phyloP scores from a whole-genome alignment of 2,888 invertebrate genomes.

The Antheraea assamensis region DNA sequence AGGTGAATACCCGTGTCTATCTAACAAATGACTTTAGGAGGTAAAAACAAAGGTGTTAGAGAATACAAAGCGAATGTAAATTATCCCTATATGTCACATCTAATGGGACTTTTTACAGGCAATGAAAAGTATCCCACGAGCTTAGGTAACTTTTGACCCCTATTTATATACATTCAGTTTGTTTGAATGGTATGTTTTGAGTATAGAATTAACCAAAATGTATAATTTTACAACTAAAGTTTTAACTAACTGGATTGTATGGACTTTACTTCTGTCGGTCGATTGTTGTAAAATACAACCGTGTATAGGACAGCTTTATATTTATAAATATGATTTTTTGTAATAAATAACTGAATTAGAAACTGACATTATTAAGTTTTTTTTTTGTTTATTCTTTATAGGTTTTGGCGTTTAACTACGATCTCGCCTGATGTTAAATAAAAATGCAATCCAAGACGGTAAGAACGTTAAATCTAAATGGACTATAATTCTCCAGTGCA shows the following conservation, averaged over 20 bases:
- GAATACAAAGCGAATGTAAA: slow-evolving; percentile 26
- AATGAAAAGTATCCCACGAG: slow-evolving; percentile 28
- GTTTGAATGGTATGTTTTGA: slow-evolving; percentile 17
- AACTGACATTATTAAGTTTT: too few relatives aligned
- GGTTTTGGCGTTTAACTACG: too few relatives aligned
- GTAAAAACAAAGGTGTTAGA: slow-evolving; percentile 18
- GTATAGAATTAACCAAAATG: slow-evolving; percentile 27
- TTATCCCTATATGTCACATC: slow-evolving; percentile 38
- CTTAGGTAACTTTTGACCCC: slow-evolving; percentile 38
- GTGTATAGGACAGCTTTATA: background rate
- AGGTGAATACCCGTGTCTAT: slow-evolving; percentile 4
- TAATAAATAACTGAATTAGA: too few relatives aligned
- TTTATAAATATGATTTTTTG: background rate
- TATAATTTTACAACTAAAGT: slow-evolving; percentile 21
- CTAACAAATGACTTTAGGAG: slow-evolving; percentile 24
- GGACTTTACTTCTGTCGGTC: background rate
- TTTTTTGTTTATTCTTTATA: too few relatives aligned
- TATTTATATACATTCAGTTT: slow-evolving; percentile 33
- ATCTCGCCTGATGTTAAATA: too few relatives aligned
- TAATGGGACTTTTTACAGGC: slow-evolving; percentile 35
- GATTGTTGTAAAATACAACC: background rate
- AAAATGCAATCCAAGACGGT: too few relatives aligned
- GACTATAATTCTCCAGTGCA: too few relatives aligned
- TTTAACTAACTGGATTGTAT: slow-evolving; percentile 5
- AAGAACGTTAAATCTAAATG: too few relatives aligned